Evolutionary conservation across 2,113 vertebrate species (phyloP).

Genomic region (Amazona guildingii): DNA sequence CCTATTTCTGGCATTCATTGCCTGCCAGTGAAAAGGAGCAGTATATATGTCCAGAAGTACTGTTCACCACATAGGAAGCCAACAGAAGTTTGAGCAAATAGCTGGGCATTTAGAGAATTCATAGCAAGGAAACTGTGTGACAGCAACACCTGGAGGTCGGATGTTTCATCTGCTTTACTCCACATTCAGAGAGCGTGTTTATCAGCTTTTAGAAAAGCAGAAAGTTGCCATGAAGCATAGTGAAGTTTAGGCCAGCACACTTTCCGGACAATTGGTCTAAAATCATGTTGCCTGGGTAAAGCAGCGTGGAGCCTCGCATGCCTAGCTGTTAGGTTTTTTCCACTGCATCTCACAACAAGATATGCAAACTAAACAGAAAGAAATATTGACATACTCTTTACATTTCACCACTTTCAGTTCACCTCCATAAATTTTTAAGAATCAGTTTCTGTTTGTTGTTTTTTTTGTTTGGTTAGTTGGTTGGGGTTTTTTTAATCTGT

Average conservation of each 20-base stretch:
- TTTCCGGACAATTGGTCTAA: not conserved
- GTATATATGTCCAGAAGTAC: not conserved
- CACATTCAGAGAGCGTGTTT: not conserved
- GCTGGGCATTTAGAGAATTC: not conserved
- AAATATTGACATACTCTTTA: not conserved
- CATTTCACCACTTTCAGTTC: not conserved
- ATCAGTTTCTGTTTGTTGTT: not conserved
- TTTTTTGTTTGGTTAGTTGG: not conserved
- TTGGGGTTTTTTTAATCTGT: not conserved
- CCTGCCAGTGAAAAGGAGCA: not conserved
- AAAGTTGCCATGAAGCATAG: not conserved
- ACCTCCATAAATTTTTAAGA: not conserved
- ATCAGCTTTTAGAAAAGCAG: not conserved
- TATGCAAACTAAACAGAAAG: not conserved
- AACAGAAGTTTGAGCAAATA: not conserved
- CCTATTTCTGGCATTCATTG: not conserved
- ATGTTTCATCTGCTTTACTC: not conserved
- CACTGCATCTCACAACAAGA: not conserved
- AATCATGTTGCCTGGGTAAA: not conserved
- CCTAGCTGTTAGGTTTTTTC: not conserved
- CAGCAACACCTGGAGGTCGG: slow-evolving; percentile 3
- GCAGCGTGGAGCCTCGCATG: not conserved
- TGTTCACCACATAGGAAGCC: not conserved
- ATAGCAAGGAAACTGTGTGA: not conserved
- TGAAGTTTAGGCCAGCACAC: not conserved